These are phyloP conservation scores for Heteractis magnifica DNA, from an alignment of 92 coral and sea anemone species.

Conservation along the genomic window DNA sequence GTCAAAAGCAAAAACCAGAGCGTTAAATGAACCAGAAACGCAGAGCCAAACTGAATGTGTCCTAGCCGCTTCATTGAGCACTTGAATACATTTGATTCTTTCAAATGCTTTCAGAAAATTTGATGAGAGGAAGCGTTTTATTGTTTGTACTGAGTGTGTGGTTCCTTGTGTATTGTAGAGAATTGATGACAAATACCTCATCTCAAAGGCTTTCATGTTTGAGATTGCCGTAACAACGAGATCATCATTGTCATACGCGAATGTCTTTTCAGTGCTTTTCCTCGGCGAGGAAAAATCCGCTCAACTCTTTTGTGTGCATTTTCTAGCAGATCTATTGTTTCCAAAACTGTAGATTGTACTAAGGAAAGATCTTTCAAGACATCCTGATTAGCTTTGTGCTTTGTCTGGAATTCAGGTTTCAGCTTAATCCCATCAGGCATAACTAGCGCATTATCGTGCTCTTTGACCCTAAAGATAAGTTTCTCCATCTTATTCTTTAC, in stretches of 20 bases:
- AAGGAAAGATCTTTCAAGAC: too few species aligned
- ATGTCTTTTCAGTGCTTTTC: constrained; percentile 49
- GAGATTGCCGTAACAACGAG: constrained; percentile 44
- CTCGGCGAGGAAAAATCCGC: constrained; percentile 51
- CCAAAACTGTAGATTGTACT: constrained; percentile 37
- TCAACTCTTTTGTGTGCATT: constrained; percentile 56
- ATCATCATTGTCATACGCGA: constrained; percentile 51
- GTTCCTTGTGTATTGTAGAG: constrained; percentile 42
- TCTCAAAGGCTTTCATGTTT: constrained; percentile 38
- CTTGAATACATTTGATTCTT: too few species aligned
- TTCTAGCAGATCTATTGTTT: constrained; percentile 62
- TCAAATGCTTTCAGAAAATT: constrained; percentile 22
- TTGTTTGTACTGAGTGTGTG: constrained; percentile 37
- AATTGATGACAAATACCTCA: constrained; percentile 35
- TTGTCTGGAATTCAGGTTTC: too few species aligned
- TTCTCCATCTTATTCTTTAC: too few species aligned
- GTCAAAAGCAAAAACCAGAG: too few species aligned
- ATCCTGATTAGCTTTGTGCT: too few species aligned
- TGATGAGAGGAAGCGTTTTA: constrained; percentile 40
- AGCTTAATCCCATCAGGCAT: too few species aligned
- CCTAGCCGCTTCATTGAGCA: too few species aligned
- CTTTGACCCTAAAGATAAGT: too few species aligned
- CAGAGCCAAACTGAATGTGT: too few species aligned
- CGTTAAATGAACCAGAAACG: too few species aligned
- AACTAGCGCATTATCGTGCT: too few species aligned